phyloP scores from a whole-genome alignment of 2,888 invertebrate genomes.

The Aleiodes testaceus region DNA sequence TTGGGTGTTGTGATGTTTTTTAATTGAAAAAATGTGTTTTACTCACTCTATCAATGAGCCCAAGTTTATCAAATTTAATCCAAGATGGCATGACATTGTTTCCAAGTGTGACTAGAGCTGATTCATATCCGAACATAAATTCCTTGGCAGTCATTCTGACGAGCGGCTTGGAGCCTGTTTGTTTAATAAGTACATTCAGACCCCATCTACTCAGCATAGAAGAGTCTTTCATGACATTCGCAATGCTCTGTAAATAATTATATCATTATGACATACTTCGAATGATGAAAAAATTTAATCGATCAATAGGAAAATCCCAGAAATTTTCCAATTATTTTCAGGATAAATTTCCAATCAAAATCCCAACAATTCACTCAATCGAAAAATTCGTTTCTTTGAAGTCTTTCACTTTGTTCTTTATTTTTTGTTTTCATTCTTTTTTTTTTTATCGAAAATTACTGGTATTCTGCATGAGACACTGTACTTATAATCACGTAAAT shows the following conservation, averaged over 20 bases:
- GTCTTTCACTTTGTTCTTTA: too few relatives aligned
- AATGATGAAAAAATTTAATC: too few relatives aligned
- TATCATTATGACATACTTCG: conserved; percentile 4
- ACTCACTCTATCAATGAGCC: conserved; percentile 89
- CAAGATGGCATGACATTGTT: conserved; percentile 88
- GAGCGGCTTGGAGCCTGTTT: conserved; percentile 82
- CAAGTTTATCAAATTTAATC: conserved; percentile 90
- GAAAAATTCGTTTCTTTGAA: too few relatives aligned
- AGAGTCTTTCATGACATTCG: conserved; percentile 82
- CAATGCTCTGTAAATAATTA: conserved; percentile 81
- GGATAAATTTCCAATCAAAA: neutral
- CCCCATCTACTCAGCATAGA: conserved; percentile 80
- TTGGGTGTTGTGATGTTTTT: too few relatives aligned
- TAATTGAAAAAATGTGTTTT: neutral
- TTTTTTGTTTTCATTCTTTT: too few relatives aligned
- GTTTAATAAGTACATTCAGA: conserved; percentile 81
- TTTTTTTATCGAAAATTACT: too few relatives aligned
- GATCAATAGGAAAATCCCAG: too few relatives aligned
- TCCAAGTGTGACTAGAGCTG: conserved; percentile 87
- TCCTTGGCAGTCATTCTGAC: conserved; percentile 87
- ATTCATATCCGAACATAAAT: conserved; percentile 92
- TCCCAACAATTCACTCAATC: too few relatives aligned
- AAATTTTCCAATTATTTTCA: too few relatives aligned
- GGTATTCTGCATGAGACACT: too few relatives aligned
- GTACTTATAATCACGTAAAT: too few relatives aligned